Evolutionary conservation across 2,113 vertebrate genomes (phyloP).

Genomic region (Physeter macrocephalus): DNA sequence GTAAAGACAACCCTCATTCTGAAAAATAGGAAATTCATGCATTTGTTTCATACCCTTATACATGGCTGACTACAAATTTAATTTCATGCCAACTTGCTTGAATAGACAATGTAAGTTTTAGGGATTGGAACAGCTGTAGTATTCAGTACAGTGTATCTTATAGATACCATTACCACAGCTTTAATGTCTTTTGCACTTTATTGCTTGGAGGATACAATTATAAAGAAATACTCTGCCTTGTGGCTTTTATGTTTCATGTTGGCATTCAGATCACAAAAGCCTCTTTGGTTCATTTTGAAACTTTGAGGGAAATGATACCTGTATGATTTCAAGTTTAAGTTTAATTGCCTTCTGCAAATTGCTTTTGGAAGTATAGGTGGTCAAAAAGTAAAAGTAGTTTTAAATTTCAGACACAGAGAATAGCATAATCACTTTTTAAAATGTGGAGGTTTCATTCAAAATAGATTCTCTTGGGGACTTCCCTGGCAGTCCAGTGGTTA

Average conservation of each 20-base stretch:
- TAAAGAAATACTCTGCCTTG: slow-evolving; percentile 15
- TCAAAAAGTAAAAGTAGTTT: slow-evolving; percentile 52
- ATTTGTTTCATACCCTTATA: slow-evolving; percentile 14
- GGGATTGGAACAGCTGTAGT: neutral
- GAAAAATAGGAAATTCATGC: slow-evolving; percentile 36
- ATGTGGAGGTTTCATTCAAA: slow-evolving; percentile 25
- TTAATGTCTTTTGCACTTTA: slow-evolving; percentile 3
- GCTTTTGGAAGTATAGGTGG: slow-evolving; percentile 45
- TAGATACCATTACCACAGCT: neutral
- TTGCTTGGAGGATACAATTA: slow-evolving; percentile 14
- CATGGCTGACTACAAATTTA: slow-evolving; percentile 10
- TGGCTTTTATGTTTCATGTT: slow-evolving; percentile 38
- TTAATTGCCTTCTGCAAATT: slow-evolving; percentile 61
- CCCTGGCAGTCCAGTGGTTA: too few relatives aligned
- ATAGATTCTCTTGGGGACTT: neutral
- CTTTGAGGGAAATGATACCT: slow-evolving; percentile 36
- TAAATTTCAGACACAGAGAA: slow-evolving; percentile 17
- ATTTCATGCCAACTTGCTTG: slow-evolving; percentile 26
- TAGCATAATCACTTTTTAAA: slow-evolving; percentile 36
- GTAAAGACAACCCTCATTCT: slow-evolving; percentile 3
- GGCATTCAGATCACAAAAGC: slow-evolving; percentile 21
- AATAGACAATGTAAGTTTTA: neutral
- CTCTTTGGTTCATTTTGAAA: slow-evolving; percentile 51
- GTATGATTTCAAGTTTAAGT: slow-evolving; percentile 47
- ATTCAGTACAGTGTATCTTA: neutral